phyloP scores from a whole-genome alignment of 2,797 vertebrate genomes.

The Poeciliopsis presidionis region DNA sequence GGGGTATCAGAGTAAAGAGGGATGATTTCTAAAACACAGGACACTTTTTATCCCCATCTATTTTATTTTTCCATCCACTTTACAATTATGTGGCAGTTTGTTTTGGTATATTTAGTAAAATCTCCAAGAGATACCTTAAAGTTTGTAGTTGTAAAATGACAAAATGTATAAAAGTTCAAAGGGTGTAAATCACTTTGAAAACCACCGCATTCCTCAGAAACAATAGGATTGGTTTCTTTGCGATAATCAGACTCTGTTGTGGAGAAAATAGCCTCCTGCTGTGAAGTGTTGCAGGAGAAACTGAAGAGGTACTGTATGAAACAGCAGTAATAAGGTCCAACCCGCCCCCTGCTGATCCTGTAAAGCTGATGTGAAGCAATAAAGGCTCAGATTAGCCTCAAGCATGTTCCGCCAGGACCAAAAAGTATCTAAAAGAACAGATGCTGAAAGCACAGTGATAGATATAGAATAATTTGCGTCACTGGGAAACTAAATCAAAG shows the following conservation, averaged over 20 bases:
- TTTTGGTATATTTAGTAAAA: not conserved
- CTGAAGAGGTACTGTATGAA: constrained; percentile 2
- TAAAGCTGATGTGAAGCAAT: not conserved
- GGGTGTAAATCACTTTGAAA: not conserved
- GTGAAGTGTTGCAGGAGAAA: not conserved
- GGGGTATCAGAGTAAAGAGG: not conserved
- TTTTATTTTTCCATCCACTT: not conserved
- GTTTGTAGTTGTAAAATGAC: not conserved
- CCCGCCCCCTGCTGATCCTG: not conserved
- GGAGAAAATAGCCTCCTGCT: not conserved
- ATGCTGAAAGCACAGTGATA: constrained; percentile 14
- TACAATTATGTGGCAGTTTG: not conserved
- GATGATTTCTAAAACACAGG: not conserved
- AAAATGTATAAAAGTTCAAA: not conserved
- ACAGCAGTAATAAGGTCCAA: not conserved
- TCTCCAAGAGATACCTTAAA: not conserved
- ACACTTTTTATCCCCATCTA: not conserved
- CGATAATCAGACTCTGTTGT: not conserved
- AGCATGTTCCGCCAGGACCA: constrained; percentile 1
- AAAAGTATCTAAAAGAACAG: constrained; percentile 17
- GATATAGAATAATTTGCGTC: constrained; percentile 32
- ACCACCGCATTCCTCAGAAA: not conserved
- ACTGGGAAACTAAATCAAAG: constrained; percentile 15
- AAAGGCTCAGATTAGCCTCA: not conserved
- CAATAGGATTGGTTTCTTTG: not conserved